Percentiles rank a stretch among this genome's conserved stretches.
phyloP scores from a whole-genome alignment of 2,888 invertebrate species.

The Cryptocheilus praepositus region DNA sequence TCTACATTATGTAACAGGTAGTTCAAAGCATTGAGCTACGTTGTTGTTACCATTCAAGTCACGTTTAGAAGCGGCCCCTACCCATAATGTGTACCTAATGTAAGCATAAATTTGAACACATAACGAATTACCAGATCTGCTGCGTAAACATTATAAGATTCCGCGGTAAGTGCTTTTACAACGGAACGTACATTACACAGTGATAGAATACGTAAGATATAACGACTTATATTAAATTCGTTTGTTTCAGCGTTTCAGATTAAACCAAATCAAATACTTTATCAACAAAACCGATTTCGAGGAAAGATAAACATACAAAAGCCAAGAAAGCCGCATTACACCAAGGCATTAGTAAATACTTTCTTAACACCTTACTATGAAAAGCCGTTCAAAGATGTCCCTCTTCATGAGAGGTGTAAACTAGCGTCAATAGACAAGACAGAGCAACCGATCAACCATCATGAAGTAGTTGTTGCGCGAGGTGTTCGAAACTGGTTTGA shows the following conservation, averaged over 20 bases:
- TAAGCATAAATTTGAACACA: not conserved
- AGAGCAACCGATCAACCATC: slow-evolving; percentile 77
- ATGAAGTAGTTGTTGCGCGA: slow-evolving; percentile 83
- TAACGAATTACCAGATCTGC: not conserved
- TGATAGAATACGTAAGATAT: not conserved
- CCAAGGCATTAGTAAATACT: slow-evolving; percentile 80
- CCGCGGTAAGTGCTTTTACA: not conserved
- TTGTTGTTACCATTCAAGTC: slow-evolving; percentile 25
- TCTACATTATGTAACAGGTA: slow-evolving; percentile 31
- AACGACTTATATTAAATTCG: not conserved
- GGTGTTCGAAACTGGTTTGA: slow-evolving; percentile 84
- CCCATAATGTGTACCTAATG: not conserved
- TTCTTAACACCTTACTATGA: slow-evolving; percentile 81
- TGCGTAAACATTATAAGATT: not conserved
- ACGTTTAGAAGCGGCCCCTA: slow-evolving; percentile 9
- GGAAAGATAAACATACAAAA: slow-evolving; percentile 87
- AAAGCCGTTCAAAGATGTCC: slow-evolving; percentile 69
- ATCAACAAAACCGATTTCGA: slow-evolving; percentile 80
- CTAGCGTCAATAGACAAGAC: slow-evolving; percentile 9
- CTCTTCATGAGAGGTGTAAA: slow-evolving; percentile 75
- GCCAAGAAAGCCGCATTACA: slow-evolving; percentile 83
- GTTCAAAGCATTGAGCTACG: slow-evolving; percentile 23
- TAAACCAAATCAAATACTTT: slow-evolving; percentile 59
- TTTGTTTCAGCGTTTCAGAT: slow-evolving; percentile 64
- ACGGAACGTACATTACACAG: not conserved